Conservation (phyloP, 2,888 invertebrate genomes). For the Ypsolopha sequella region DNA sequence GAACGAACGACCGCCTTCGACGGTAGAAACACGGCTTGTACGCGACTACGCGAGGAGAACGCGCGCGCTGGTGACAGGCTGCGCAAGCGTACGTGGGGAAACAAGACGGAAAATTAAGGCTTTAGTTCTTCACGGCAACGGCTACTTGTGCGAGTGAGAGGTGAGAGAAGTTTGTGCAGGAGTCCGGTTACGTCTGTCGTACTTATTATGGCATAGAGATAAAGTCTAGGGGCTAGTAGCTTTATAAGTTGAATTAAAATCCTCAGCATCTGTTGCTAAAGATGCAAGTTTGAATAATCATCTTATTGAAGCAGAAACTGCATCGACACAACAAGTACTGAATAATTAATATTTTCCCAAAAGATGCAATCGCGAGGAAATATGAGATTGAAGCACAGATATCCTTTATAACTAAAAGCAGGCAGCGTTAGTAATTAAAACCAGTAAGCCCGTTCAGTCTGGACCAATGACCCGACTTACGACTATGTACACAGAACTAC, state of each 20-base stretch:
- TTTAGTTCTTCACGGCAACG: slow-evolving; percentile 34
- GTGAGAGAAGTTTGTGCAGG: slow-evolving; percentile 47
- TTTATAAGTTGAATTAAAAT: slow-evolving; percentile 28
- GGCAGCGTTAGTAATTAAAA: not conserved
- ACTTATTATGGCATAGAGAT: slow-evolving; percentile 40
- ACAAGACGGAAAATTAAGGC: slow-evolving; percentile 48
- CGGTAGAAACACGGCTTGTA: slow-evolving; percentile 47
- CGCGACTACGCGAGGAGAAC: slow-evolving; percentile 21
- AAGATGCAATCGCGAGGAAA: too few species aligned
- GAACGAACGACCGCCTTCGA: slow-evolving; percentile 21
- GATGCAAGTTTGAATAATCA: too few species aligned
- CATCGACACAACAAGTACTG: too few species aligned
- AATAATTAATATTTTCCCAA: too few species aligned
- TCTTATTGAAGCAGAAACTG: too few species aligned
- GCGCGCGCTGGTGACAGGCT: slow-evolving; percentile 41
- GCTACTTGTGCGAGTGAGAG: slow-evolving; percentile 37
- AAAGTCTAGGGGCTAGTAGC: slow-evolving; percentile 35
- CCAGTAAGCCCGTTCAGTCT: not conserved
- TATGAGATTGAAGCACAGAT: slow-evolving; percentile 1
- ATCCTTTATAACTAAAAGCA: not conserved
- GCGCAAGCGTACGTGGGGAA: slow-evolving; percentile 40
- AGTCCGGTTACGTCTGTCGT: slow-evolving; percentile 57
- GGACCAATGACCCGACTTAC: not conserved
- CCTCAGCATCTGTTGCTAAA: slow-evolving; percentile 11
- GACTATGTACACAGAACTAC: not conserved